Percentiles rank a stretch among this genome's conserved stretches.
phyloP scores from a whole-genome alignment of 2,888 invertebrate species.

The Cerastoderma edule region DNA sequence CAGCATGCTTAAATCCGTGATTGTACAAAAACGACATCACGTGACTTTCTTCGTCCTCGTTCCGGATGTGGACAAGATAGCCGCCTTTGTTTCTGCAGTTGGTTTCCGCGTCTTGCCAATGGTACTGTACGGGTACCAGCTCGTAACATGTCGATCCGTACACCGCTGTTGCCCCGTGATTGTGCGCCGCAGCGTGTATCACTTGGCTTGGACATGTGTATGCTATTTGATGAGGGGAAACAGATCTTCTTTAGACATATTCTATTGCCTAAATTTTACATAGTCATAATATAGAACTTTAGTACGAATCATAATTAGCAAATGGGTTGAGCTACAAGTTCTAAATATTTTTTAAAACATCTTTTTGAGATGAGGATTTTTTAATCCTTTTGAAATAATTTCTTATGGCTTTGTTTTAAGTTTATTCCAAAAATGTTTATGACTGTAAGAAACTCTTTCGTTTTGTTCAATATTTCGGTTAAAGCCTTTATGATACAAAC shows the following conservation, averaged over 20 bases:
- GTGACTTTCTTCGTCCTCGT: slow-evolving; percentile 21
- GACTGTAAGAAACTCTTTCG: too few species aligned
- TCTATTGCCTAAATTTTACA: too few species aligned
- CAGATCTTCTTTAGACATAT: too few species aligned
- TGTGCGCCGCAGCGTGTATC: background rate
- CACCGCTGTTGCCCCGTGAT: background rate
- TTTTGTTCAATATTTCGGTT: too few species aligned
- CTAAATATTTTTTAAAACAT: background rate
- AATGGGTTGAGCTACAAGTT: background rate
- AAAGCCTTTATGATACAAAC: too few species aligned
- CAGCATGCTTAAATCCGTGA: slow-evolving; percentile 10
- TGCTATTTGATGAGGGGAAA: too few species aligned
- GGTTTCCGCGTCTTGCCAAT: slow-evolving; percentile 4
- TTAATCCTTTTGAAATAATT: background rate
- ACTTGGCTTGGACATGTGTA: slow-evolving; percentile 12
- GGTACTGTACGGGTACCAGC: background rate
- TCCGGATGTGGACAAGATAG: slow-evolving; percentile 22
- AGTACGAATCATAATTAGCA: background rate
- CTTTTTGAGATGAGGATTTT: background rate
- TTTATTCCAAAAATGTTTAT: too few species aligned
- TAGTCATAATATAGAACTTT: background rate
- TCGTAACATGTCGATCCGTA: slow-evolving; percentile 15
- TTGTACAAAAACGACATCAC: slow-evolving; percentile 26
- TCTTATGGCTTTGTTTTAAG: too few species aligned
- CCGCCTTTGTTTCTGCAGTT: slow-evolving; percentile 18